These are phyloP conservation scores for Xanthorhoe designata DNA, from an alignment of 2,888 invertebrate species.

Conservation along the genomic window DNA sequence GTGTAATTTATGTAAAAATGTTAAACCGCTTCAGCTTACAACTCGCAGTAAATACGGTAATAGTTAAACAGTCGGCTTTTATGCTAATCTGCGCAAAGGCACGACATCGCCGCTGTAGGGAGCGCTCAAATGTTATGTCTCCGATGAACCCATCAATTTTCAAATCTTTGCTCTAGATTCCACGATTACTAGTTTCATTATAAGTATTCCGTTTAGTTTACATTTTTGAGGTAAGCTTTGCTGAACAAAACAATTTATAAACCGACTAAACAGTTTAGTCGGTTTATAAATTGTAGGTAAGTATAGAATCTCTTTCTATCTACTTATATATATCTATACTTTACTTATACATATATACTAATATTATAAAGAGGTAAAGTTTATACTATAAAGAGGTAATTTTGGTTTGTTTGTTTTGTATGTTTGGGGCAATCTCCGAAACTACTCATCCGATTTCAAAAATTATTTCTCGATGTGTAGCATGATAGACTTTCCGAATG, in stretches of 20 bases:
- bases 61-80: constrained; percentile 74
- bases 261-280: background rate
- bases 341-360: no score
- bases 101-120: constrained; percentile 61
- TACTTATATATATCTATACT: no score
- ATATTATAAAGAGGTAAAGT: no score
- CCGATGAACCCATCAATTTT: constrained; percentile 49
- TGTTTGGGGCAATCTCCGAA: no score
- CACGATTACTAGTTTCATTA: constrained; percentile 36
- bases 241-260: constrained; percentile 7
- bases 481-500: no score
- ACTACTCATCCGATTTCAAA: no score
- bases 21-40: constrained; percentile 51
- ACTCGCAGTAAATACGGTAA: constrained; percentile 52
- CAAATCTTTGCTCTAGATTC: constrained; percentile 46
- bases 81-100: constrained; percentile 74
- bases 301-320: no score
- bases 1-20: background rate
- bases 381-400: no score
- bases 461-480: no score
- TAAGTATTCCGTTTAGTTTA: constrained; percentile 27
- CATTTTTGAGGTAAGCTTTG: constrained; percentile 14
- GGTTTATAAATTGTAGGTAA: no score
- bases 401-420: no score
- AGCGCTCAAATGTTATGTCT: constrained; percentile 49